Evolutionary conservation across 2,797 vertebrate species (phyloP).

Genomic region (Alauda arvensis): DNA sequence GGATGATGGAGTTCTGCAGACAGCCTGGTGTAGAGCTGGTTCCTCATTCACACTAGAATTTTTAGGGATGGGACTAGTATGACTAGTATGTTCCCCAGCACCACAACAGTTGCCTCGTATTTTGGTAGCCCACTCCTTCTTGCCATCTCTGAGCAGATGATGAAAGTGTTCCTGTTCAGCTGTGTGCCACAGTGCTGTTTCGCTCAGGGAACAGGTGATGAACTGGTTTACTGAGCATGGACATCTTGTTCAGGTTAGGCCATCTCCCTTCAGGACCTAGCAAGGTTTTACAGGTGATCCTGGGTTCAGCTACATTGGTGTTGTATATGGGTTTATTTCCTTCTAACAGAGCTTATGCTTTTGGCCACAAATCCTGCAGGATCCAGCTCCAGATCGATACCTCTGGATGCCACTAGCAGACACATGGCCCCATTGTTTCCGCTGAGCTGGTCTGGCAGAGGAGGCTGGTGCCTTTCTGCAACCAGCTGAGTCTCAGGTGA

Average conservation of each 20-base stretch:
- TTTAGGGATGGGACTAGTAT: neutral
- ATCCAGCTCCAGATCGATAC: fast-evolving
- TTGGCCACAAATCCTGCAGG: neutral
- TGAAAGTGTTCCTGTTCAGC: neutral
- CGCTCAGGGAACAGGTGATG: neutral
- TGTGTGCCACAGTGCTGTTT: neutral
- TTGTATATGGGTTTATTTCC: neutral
- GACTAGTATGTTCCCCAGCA: neutral
- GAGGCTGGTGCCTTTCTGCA: neutral
- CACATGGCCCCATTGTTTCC: neutral
- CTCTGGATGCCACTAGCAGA: neutral
- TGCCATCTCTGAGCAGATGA: neutral
- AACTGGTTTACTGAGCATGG: neutral
- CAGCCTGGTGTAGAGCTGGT: neutral
- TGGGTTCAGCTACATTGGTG: neutral
- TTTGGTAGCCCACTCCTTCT: neutral
- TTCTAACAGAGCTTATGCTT: neutral
- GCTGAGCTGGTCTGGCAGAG: neutral
- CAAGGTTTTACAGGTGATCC: neutral
- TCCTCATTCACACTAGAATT: neutral
- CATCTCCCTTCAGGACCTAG: neutral
- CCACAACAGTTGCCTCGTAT: neutral
- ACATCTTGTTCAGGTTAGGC: neutral
- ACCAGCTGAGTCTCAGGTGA: neutral
- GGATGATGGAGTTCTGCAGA: neutral